These are phyloP conservation scores for Menidia menidia DNA, from an alignment of 2,797 vertebrate species.

Conservation along the genomic window DNA sequence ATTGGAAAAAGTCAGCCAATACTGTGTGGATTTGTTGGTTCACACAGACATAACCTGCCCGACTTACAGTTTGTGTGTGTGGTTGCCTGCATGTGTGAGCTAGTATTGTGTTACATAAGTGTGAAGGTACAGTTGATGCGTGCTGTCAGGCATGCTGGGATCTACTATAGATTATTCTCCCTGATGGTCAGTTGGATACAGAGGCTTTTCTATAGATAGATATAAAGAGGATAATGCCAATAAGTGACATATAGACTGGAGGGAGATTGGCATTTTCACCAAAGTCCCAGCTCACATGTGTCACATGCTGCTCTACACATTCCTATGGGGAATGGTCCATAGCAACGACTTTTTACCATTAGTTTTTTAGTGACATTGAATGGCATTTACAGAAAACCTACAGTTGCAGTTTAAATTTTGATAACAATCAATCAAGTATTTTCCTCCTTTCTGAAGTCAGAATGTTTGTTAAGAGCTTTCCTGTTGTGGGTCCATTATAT, in stretches of 20 bases:
- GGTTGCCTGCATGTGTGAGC: conserved; percentile 28
- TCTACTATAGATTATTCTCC: conserved; percentile 60
- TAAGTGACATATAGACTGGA: conserved; percentile 8
- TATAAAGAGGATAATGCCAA: conserved; percentile 24
- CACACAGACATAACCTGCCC: conserved; percentile 1
- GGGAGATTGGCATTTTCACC: neutral
- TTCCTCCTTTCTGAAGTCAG: neutral
- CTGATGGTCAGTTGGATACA: conserved; percentile 29
- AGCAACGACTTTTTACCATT: conserved; percentile 7
- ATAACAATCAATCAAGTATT: neutral
- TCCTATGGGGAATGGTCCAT: conserved; percentile 5
- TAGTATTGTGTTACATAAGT: conserved; percentile 63
- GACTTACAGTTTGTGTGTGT: conserved; percentile 19
- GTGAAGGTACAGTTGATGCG: conserved; percentile 49
- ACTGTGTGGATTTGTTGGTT: neutral
- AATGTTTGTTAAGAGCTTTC: neutral
- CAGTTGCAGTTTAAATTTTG: too few species aligned
- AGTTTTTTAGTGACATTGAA: neutral
- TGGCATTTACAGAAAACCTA: neutral
- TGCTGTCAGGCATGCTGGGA: conserved; percentile 44
- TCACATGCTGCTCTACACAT: neutral
- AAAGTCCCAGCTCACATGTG: conserved; percentile 9
- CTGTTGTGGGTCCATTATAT: neutral
- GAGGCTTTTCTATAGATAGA: conserved; percentile 35
- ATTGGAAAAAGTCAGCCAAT: neutral